Evolutionary conservation across 2,888 invertebrate genomes (phyloP).

Genomic region (Lomographa bimaculata): DNA sequence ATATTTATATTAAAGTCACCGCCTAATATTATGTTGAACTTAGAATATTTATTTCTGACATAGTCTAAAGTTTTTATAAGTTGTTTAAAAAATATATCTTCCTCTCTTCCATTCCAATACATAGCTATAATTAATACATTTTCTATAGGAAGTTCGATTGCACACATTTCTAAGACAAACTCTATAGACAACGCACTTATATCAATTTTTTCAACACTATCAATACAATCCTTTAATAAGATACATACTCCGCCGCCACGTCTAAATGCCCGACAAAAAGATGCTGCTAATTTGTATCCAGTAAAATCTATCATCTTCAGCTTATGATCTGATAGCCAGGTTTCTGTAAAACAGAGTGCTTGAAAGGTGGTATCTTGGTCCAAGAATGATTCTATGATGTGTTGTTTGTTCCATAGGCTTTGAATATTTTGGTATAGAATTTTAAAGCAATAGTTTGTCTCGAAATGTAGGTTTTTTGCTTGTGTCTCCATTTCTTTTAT

Average conservation of each 20-base stretch:
- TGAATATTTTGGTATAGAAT: conserved; percentile 1
- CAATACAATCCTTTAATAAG: not conserved
- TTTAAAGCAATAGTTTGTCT: not conserved
- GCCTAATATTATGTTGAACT: not conserved
- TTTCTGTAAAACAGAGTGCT: not conserved
- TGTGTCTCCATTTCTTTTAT: not conserved
- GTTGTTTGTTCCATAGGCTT: not conserved
- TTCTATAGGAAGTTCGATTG: not conserved
- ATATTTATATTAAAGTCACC: not conserved
- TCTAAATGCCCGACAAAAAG: not conserved
- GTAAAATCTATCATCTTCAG: not conserved
- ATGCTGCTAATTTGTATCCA: not conserved
- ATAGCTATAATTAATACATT: conserved; percentile 1
- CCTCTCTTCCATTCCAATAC: not conserved
- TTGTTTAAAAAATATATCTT: conserved; percentile 1
- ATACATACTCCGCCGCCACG: conserved; percentile 1
- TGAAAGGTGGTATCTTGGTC: not conserved
- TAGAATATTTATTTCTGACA: conserved; percentile 1
- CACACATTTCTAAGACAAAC: conserved; percentile 1
- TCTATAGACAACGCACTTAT: not conserved
- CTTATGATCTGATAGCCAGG: conserved; percentile 1
- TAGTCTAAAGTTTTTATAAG: not conserved
- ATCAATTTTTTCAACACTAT: not conserved
- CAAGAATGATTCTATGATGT: not conserved
- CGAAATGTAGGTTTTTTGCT: not conserved